These are phyloP conservation scores for Amblyraja radiata DNA, from an alignment of 2,797 vertebrate species.

Conservation along the genomic window DNA sequence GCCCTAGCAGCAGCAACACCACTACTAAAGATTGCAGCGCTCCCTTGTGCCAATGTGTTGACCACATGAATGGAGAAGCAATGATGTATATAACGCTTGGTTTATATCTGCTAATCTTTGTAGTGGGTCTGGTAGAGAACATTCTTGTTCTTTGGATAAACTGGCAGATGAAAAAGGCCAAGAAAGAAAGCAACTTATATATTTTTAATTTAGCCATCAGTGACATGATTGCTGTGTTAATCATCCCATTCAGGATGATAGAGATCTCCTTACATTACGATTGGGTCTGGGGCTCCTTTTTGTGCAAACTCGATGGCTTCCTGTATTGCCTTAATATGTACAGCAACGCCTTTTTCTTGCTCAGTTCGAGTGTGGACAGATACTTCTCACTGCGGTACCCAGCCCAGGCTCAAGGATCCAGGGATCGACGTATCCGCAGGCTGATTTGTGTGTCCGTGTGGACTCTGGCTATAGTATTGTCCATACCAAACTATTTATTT, in stretches of 20 bases:
- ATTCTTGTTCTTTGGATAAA: conserved; percentile 80
- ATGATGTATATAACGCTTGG: too few relatives aligned
- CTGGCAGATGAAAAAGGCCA: conserved; percentile 70
- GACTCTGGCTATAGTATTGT: conserved; percentile 67
- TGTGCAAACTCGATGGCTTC: conserved; percentile 84
- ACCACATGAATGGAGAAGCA: too few relatives aligned
- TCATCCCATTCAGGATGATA: conserved; percentile 86
- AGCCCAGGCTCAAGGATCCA: conserved; percentile 58
- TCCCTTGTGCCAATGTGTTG: too few relatives aligned
- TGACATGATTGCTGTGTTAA: conserved; percentile 73
- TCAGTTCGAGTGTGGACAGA: conserved; percentile 81
- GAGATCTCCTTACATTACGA: conserved; percentile 78
- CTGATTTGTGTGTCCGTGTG: conserved; percentile 66
- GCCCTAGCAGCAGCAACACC: conserved; percentile 40
- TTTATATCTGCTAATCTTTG: conserved; percentile 78
- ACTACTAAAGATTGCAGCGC: too few relatives aligned
- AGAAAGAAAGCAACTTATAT: conserved; percentile 75
- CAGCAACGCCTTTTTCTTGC: conserved; percentile 88
- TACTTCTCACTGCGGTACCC: conserved; percentile 68
- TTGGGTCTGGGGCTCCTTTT: conserved; percentile 89
- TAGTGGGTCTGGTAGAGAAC: conserved; percentile 83
- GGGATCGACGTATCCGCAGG: conserved; percentile 59
- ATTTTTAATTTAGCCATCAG: conserved; percentile 83
- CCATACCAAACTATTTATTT: conserved; percentile 76
- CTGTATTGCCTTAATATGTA: conserved; percentile 85